Base-by-base conservation (phyloP, 2,888 invertebrate genomes). In the Cabera pusaria region DNA sequence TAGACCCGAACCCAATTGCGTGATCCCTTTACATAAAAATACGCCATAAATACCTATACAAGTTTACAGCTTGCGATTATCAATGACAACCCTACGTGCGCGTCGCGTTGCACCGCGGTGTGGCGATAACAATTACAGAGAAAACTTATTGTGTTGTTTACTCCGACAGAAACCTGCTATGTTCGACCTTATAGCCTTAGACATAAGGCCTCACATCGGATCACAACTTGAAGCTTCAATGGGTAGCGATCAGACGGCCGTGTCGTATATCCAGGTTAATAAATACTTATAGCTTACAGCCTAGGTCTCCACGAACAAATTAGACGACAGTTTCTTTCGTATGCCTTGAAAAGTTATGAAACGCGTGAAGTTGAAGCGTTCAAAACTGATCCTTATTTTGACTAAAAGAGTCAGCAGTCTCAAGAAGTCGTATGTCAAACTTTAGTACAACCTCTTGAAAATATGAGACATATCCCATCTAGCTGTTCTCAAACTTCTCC, bases 61-160 rank as follows among this genome's bases (percentile, higher is more conserved):
- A 27, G 5, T 22, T 21, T 17, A 35, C 35, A 36, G 36, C 27
- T 33, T 28, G 32, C 42, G 38, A 28, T 46, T 36, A 39, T 17
- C 36, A 20, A 25, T 6, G 51, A 51, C 65, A 63, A 47, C 67
- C 64, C 60, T 55, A 49, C 27, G 17, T 20, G 34, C 51, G 52
- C 43, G 56, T 50, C 55, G 52, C 44, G 64, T 61, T 50, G 53
- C 53, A 72, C 55, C 39, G 32, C 75, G 64, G 64, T 73, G 71
- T 72, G 75, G 66, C 72, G 80, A 79, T 80, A 80, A 77, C 75
- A 79, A 78, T 78, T 79, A 78, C 70, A 67, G 64, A 71, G 71
- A 70, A 67, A 73, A 73, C 69, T 71, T 69, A 72, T 71, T 70
- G 69, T 62, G 68, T 64, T 65, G 66, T 63, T 57, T 56, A 56